Evolutionary conservation across 2,113 vertebrate species (phyloP).

Genomic region (Rattus norvegicus): GRCr8 NC_086019.1:209625001-209625500

Average conservation of each 20-base stretch:
- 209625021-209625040: fast-evolving
- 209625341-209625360: neutral
- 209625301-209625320: neutral
- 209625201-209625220: neutral
- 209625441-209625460: neutral
- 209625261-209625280: neutral
- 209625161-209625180: neutral
- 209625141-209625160: neutral
- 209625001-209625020: neutral
- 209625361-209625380: neutral
- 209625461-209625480: neutral
- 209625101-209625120: neutral
- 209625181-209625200: neutral
- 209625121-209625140: neutral
- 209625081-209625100: fast-evolving
- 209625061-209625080: neutral
- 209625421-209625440: neutral
- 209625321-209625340: neutral
- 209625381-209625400: neutral
- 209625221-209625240: neutral
- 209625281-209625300: neutral
- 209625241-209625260: neutral
- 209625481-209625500: neutral
- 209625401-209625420: neutral
- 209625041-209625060: neutral